Base-by-base conservation (phyloP, 2,888 invertebrate genomes). In the Lasioglossum oenotherae region DNA sequence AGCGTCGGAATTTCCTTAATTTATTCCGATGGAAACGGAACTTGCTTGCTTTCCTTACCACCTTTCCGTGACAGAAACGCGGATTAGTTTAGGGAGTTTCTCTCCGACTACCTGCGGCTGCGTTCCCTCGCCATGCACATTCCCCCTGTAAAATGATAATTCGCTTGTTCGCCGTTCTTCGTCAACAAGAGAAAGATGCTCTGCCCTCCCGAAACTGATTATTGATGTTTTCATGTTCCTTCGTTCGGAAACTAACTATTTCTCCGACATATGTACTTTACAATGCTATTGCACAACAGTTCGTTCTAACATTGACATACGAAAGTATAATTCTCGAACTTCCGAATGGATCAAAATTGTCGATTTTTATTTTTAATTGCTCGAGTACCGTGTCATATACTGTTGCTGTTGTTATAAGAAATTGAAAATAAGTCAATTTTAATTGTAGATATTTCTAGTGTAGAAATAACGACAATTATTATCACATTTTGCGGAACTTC, bases 41-140 rank as follows among this genome's bases (percentile, higher is more conserved):
- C 31, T 19, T 23, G 41, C 16, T 27, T 38, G 35, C n/a, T 46
- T 12, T 49, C 23, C 44, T 46, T n/a, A 35, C 67, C 67, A 31
- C 44, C 46, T 12, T 12, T n/a, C 69, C 31, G 67, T 67, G 67
- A 67, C 67, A 67, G 67, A 67, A 67, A 67, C 67, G 67, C 67
- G 67, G 67, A 67, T 67, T 67, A 67, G 67, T 67, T 67, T 67
- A 67, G 67, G 35, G 23, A 67, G 67, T 67, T 67, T 35, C 35
- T 35, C 35, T 35, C 67, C 23, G 67, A 67, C 67, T 67, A 67
- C 35, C 67, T 67, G 35, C 67, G 67, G 67, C 27, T 31, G 64
- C 67, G 8, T 35, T 67, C 10, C 8, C 67, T 35, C 23, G 35
- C 35, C 31, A 10, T 67, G 67, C 35, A 35, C 67, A 67, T 35